Evolutionary conservation across 2,797 vertebrate species (phyloP).

Genomic region (Eleutherodactylus coqui): DNA sequence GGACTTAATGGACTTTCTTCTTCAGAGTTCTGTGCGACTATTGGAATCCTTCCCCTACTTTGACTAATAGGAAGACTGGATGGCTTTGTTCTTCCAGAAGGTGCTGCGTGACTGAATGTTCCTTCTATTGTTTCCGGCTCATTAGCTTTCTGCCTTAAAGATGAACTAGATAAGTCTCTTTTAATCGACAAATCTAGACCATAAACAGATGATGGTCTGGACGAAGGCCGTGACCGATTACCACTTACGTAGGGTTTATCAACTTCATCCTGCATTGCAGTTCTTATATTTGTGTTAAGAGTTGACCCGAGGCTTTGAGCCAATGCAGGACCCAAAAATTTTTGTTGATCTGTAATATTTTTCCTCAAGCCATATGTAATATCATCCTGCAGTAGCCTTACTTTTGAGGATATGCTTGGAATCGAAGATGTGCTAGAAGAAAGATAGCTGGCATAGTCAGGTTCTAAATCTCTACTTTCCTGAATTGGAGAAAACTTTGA

Average conservation of each 20-base stretch:
- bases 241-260: constrained; percentile 92
- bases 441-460: constrained; percentile 91
- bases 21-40: constrained; percentile 98
- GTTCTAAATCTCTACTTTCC: constrained; percentile 93
- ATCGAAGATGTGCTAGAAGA: constrained; percentile 88
- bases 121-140: constrained; percentile 91
- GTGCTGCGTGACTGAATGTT: constrained; percentile 85
- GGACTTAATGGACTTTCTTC: constrained; percentile 98
- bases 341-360: constrained; percentile 97
- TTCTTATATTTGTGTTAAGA: constrained; percentile 82
- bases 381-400: constrained; percentile 95
- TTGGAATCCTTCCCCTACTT: constrained; percentile 95
- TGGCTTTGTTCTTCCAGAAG: constrained; percentile 91
- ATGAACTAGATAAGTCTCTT: constrained; percentile 94
- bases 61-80: constrained; percentile 98
- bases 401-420: constrained; percentile 89
- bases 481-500: constrained; percentile 98
- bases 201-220: constrained; percentile 97
- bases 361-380: constrained; percentile 96
- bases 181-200: constrained; percentile 97
- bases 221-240: constrained; percentile 91
- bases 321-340: constrained; percentile 88
- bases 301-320: constrained; percentile 86
- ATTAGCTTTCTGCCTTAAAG: constrained; percentile 90
- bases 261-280: constrained; percentile 85